Evolutionary conservation across 2,113 vertebrate genomes (phyloP).

Genomic region (Pedionomus torquatus): DNA sequence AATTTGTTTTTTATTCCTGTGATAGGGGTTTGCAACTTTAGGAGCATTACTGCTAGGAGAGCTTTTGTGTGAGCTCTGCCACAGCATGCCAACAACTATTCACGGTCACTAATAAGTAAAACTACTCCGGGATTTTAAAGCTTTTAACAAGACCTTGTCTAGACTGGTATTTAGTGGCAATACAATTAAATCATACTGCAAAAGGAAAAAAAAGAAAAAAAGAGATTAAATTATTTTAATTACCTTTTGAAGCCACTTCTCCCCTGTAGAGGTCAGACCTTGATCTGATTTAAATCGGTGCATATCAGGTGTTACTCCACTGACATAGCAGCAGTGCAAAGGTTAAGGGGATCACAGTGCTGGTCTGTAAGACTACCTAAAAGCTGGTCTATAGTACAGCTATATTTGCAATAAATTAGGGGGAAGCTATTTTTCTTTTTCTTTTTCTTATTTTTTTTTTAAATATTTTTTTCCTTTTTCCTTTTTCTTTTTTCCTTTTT

Average conservation of each 20-base stretch:
- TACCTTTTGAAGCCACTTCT: conserved; percentile 40
- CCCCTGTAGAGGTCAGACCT: not conserved
- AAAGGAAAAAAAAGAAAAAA: not conserved
- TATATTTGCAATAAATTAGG: not conserved
- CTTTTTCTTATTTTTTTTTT: no score
- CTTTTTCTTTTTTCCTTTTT: not conserved
- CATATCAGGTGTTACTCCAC: not conserved
- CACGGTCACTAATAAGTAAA: conserved; percentile 25
- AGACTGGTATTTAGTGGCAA: conserved; percentile 70
- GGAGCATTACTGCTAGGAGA: not conserved
- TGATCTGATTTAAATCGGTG: not conserved
- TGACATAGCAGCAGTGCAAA: not conserved
- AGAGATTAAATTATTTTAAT: conserved; percentile 63
- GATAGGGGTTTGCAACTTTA: conserved; percentile 22
- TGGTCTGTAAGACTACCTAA: not conserved
- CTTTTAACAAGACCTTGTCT: conserved; percentile 70
- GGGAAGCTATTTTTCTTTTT: accelerated
- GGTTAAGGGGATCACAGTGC: not conserved
- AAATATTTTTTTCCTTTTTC: no score
- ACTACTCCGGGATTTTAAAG: not conserved
- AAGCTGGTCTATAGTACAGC: not conserved
- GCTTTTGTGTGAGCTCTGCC: conserved; percentile 13
- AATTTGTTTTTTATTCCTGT: not conserved
- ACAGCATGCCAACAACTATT: conserved; percentile 39
- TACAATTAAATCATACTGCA: conserved; percentile 31